Evolutionary conservation across 2,888 invertebrate species (phyloP), one percentile per base, ranked within the genome.

Genomic region (Rhagonycha lutea): DNA sequence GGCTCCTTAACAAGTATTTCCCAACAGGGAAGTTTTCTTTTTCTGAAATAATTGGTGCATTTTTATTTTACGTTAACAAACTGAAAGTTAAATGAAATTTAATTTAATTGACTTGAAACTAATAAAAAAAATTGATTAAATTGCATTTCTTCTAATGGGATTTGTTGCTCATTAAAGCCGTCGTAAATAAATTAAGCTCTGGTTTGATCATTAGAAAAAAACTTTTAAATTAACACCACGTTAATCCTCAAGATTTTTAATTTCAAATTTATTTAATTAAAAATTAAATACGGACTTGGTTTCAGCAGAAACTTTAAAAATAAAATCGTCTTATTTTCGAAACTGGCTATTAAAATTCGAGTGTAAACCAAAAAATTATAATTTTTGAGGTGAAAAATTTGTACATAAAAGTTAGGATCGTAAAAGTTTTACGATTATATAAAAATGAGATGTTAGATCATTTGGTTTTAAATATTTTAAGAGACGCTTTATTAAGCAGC

Each of bases 1-100:
- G 63, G 69, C 69, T 63, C 69, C 68, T 68, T 73, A 73, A 73
- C 69, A 68, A 73, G 73, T 24, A 69, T 32, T 62, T 73, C 73
- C 63, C 73, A 73, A 26, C 68, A 61, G 73, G 24, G 14, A 12
- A n/a, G 60, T 73, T 63, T 69, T 69, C 73, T 61, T 73, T 69
- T 69, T 61, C 69, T 69, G 61, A 28, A 73, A 62, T 73, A 73
- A 73, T 73, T 73, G 73, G 62, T 47, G 7, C 68, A 32, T 69
- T 73, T 68, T 73, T 14, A 32, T 62, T 73, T 69, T 32, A 29
- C 61, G 29, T 73, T 73, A 60, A 62, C 69, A 73, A 69, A 60
- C 60, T 61, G 18, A 61, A 68, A 72, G 29, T 70, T 60, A 60
- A 69, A 61, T 47, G n/a, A n/a, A 47, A 47, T 47, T 47, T 47